phyloP scores from a whole-genome alignment of 2,113 vertebrate genomes.

The Heliornis fulica region DNA sequence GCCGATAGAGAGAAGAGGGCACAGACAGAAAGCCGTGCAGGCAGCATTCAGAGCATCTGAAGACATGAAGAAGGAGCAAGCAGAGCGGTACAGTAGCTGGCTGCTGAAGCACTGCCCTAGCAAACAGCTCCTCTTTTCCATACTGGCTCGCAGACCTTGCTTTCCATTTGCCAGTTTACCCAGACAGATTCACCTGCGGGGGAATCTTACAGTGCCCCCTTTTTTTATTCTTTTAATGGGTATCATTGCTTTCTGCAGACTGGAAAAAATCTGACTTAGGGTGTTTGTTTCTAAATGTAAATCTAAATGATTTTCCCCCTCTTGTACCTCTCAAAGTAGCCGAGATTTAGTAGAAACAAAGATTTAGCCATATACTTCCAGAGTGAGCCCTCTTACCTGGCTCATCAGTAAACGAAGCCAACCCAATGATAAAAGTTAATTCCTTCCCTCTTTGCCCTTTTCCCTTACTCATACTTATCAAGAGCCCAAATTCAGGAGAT shows the following conservation, averaged over 20 bases:
- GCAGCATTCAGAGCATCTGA: background rate
- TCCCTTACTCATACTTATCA: background rate
- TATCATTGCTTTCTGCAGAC: background rate
- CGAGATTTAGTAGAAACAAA: background rate
- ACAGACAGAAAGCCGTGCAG: background rate
- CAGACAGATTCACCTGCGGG: background rate
- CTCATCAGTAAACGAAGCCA: too few species aligned
- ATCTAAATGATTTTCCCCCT: background rate
- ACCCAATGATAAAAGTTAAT: too few species aligned
- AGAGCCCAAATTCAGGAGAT: background rate
- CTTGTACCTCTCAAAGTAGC: background rate
- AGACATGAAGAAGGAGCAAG: too few species aligned
- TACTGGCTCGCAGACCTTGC: too few species aligned
- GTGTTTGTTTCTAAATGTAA: background rate
- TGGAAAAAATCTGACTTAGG: background rate
- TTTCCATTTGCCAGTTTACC: background rate
- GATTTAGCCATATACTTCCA: too few species aligned
- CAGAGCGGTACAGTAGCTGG: too few species aligned
- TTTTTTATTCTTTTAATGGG: background rate
- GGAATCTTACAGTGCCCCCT: background rate
- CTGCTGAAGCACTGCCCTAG: too few species aligned
- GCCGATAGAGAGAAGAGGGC: background rate
- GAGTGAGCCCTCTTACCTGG: too few species aligned
- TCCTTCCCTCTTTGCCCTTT: background rate
- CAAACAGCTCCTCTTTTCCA: too few species aligned